Evolutionary conservation across 2,888 invertebrate genomes (phyloP).

Genomic region (Scaptomyza parva): DNA sequence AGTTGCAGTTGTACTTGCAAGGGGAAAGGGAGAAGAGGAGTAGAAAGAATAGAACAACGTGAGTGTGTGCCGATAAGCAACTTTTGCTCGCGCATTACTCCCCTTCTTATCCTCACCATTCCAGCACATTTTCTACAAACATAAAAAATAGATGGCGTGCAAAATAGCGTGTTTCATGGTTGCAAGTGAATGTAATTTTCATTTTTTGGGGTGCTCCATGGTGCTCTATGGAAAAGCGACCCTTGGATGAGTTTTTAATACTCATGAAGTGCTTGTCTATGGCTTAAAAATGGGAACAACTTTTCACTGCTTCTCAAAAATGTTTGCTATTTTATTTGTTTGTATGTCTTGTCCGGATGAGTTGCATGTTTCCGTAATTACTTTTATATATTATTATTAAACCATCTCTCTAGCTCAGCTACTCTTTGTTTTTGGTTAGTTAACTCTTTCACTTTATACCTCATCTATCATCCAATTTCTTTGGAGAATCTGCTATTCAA

Average conservation of each 20-base stretch:
- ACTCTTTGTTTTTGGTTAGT: background rate
- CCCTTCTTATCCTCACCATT: background rate
- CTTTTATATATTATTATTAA: background rate
- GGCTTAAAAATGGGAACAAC: too few species aligned
- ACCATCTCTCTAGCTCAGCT: background rate
- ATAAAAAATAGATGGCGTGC: constrained; percentile 45
- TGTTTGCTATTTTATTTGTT: background rate
- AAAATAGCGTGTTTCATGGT: constrained; percentile 38
- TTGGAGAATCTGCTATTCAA: background rate
- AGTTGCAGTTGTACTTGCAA: constrained; percentile 2
- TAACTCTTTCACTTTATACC: background rate
- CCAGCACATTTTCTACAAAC: background rate
- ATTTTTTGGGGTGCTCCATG: constrained; percentile 35
- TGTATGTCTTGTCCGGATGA: constrained; percentile 3
- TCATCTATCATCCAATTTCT: background rate
- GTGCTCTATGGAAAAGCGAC: background rate
- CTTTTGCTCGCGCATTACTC: constrained; percentile 45
- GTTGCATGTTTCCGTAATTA: background rate
- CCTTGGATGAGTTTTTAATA: constrained; percentile 4
- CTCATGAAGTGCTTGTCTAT: constrained; percentile 11
- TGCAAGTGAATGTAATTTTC: constrained; percentile 37
- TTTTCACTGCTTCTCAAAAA: constrained; percentile 14
- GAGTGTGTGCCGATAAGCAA: constrained; percentile 48
- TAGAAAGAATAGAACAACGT: constrained; percentile 18
- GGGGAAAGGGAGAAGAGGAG: background rate